Evolutionary conservation across 2,888 invertebrate genomes (phyloP).

Genomic region (Criorhina ranunculi): DNA sequence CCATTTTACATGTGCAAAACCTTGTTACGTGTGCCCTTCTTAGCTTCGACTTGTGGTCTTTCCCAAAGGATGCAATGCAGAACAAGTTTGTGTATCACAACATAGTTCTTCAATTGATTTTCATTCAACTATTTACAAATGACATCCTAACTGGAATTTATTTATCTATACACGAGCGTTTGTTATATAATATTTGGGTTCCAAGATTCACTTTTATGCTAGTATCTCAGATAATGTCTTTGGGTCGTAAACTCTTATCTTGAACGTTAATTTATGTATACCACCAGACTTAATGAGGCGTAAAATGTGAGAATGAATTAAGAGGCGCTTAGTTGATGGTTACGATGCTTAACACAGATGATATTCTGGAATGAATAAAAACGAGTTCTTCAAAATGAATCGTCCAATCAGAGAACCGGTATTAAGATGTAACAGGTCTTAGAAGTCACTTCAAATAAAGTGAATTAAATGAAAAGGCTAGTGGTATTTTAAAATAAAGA

Average conservation of each 20-base stretch:
- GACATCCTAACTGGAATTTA: too few relatives aligned
- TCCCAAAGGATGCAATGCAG: too few relatives aligned
- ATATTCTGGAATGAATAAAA: background rate
- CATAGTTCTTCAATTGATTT: background rate
- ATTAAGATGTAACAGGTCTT: too few relatives aligned
- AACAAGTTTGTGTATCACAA: background rate
- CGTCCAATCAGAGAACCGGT: constrained; percentile 4
- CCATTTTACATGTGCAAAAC: constrained; percentile 13
- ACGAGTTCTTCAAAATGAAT: constrained; percentile 13
- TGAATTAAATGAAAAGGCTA: too few relatives aligned
- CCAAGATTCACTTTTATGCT: background rate
- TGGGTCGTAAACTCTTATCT: constrained; percentile 9
- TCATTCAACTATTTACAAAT: background rate
- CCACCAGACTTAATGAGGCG: background rate
- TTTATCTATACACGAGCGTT: too few relatives aligned
- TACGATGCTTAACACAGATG: background rate
- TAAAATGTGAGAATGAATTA: constrained; percentile 1
- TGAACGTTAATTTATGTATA: background rate
- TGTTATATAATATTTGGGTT: too few relatives aligned
- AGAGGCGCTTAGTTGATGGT: constrained; percentile 17
- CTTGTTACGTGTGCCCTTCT: constrained; percentile 30
- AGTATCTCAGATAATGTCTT: background rate
- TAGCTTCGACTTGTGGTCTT: background rate
- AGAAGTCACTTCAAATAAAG: too few relatives aligned
- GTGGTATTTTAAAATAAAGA: too few relatives aligned